A percentile compares a stretch with the other conserved stretches of the same genome.
Evolutionary conservation across 2,888 invertebrate genomes (phyloP).

Genomic region (Exocentrus adspersus): DNA sequence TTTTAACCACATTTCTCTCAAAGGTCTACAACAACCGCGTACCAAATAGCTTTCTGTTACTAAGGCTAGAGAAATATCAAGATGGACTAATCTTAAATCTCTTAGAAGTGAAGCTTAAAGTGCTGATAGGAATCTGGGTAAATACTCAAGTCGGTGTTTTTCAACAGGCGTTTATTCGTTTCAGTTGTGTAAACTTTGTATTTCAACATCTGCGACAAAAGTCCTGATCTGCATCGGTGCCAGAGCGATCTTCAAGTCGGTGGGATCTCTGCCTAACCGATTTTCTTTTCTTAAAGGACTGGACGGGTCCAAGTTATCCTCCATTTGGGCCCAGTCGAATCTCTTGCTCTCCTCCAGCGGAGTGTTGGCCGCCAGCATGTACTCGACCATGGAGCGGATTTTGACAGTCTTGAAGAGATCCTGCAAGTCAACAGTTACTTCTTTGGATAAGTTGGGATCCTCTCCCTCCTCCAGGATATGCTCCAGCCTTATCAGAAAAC

Average conservation of each 20-base stretch:
- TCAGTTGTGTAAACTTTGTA: no score
- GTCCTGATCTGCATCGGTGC: slow-evolving; percentile 25
- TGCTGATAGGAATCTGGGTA: no score
- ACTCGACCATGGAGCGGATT: slow-evolving; percentile 56
- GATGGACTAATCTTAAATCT: no score
- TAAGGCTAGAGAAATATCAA: no score
- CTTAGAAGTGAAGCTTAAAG: no score
- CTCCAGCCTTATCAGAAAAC: slow-evolving; percentile 77
- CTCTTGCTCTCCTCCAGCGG: slow-evolving; percentile 66
- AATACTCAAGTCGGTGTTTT: no score
- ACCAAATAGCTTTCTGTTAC: no score
- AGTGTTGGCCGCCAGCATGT: slow-evolving; percentile 61
- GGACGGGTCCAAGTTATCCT: slow-evolving; percentile 20
- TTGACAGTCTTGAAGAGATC: slow-evolving; percentile 54
- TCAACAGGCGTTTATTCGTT: no score
- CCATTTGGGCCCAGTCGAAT: slow-evolving; percentile 34
- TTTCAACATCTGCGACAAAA: background rate
- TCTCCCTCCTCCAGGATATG: slow-evolving; percentile 76
- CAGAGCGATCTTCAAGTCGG: slow-evolving; percentile 15
- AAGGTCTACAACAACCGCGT: no score
- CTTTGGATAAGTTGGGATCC: slow-evolving; percentile 65
- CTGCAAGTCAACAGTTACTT: slow-evolving; percentile 56
- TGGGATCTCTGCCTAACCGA: slow-evolving; percentile 1
- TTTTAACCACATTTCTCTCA: background rate
- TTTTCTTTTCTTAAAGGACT: slow-evolving; percentile 3